Conservation (phyloP, 2,113 vertebrate genomes). For the Ptilonorhynchus violaceus region DNA sequence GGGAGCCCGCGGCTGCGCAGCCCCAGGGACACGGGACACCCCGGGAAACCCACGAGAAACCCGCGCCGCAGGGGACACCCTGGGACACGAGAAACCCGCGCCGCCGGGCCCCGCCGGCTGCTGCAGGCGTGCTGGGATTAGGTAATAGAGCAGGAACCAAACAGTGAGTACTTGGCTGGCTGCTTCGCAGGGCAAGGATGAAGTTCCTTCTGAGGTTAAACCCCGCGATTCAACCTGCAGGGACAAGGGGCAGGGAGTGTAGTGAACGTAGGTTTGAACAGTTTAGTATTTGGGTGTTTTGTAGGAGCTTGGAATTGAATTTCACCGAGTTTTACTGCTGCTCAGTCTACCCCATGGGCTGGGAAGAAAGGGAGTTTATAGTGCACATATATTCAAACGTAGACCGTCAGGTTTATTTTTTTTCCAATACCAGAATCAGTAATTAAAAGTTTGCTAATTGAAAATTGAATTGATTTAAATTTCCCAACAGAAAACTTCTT, state of each 20-base stretch:
- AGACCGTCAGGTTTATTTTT: neutral
- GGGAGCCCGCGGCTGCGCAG: neutral
- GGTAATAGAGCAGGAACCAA: neutral
- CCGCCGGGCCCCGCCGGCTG: rapidly evolving
- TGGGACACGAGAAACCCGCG: neutral
- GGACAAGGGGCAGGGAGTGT: neutral
- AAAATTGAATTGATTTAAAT: neutral
- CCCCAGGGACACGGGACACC: neutral
- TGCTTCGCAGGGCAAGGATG: neutral
- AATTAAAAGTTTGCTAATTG: neutral
- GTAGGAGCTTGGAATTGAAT: neutral
- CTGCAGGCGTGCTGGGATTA: neutral
- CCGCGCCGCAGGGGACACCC: too few relatives aligned
- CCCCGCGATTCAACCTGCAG: rapidly evolving
- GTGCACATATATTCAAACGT: neutral
- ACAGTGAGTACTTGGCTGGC: neutral
- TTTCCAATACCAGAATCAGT: neutral
- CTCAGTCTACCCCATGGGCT: neutral
- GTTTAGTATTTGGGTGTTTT: neutral
- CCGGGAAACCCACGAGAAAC: too few relatives aligned
- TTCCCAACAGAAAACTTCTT: neutral
- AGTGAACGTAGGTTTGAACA: rapidly evolving
- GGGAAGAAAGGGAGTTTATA: neutral
- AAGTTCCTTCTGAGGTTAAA: neutral
- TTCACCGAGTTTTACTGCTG: neutral